Conservation (phyloP, 1,140 invertebrate genomes). For the Camponotus floridanus region DNA sequence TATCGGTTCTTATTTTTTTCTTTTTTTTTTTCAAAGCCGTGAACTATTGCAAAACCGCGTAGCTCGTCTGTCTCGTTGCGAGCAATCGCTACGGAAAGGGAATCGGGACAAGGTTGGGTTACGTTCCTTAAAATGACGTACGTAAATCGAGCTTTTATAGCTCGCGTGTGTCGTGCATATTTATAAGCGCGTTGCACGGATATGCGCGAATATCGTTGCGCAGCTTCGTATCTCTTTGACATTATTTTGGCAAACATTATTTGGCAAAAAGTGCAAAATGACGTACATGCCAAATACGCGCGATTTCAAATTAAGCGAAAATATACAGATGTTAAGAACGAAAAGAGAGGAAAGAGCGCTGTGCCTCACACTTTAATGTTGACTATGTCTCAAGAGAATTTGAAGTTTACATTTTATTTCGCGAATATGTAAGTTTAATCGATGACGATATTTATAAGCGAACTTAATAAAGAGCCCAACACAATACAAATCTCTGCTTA, state of each 20-base stretch:
- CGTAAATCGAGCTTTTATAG: conserved; percentile 61
- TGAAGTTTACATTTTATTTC: neutral
- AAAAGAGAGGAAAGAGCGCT: neutral
- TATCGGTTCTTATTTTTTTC: conserved; percentile 23
- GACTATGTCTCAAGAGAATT: neutral
- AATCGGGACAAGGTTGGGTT: conserved; percentile 65
- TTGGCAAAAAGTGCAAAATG: neutral
- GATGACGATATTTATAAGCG: too few species aligned
- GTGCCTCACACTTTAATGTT: neutral
- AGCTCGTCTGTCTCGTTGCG: conserved; percentile 20
- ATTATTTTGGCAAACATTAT: neutral
- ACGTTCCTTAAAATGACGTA: conserved; percentile 59
- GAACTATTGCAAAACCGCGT: conserved; percentile 64
- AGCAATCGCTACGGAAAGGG: conserved; percentile 39
- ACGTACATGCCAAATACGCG: neutral
- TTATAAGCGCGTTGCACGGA: conserved; percentile 27
- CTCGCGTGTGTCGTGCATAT: conserved; percentile 40
- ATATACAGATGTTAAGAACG: neutral
- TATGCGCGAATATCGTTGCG: neutral
- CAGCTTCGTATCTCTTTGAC: neutral
- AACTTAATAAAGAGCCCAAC: neutral
- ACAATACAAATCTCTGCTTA: neutral
- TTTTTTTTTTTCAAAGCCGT: conserved; percentile 34
- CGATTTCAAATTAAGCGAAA: neutral
- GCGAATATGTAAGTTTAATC: too few species aligned